Evolutionary conservation across 1,140 invertebrate genomes (phyloP), one percentile per base, ranked within the genome.

Genomic region (Venustaconcha ellipsiformis): DNA sequence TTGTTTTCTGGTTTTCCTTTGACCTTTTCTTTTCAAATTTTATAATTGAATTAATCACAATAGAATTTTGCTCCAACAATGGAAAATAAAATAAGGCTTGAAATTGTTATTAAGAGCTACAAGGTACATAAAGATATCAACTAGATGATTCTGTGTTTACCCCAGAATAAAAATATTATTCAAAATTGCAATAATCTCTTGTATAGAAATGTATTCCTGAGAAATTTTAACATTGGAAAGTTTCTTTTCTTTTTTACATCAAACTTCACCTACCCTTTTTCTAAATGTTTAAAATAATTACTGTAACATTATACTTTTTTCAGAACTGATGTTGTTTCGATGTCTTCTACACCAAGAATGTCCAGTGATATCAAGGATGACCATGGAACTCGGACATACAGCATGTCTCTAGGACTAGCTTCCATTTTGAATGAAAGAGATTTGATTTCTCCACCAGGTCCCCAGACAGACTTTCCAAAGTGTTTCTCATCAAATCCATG

Each of bases 391-490:
- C 93, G 92, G 11, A 96, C 94, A 2, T 95, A 94, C 86, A 95
- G 94, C 23, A 95, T 94, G 37, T 94, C 94, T 13, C 88, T 94
- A 13, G 94, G 95, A 0, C 88, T 96, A 13, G 95, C 95, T 1
- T 93, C 94, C 78, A 93, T 96, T 90, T 89, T 96, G 14, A 94
- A 95, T 75, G 95, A 96, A 85, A 91, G 95, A 67, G 84, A 88
- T 18, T 92, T 92, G 17, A 85, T 93, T 14, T 26, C 66, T 15
- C 56, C 65, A 23, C 59, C 71, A 23, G 65, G 64, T 14, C 4
- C 37, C 62, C 64, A 55, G 71, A 30, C 55, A 65, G 65, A 30
- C 48, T 68, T 18, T 15, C 66, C 30, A 60, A 70, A 59, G 64
- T 66, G 14, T 67, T 57, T 57, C 57, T 58, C 18, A 62, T 76